Conservation (phyloP, 2,113 vertebrate genomes). For the Monarcha castaneiventris region DNA sequence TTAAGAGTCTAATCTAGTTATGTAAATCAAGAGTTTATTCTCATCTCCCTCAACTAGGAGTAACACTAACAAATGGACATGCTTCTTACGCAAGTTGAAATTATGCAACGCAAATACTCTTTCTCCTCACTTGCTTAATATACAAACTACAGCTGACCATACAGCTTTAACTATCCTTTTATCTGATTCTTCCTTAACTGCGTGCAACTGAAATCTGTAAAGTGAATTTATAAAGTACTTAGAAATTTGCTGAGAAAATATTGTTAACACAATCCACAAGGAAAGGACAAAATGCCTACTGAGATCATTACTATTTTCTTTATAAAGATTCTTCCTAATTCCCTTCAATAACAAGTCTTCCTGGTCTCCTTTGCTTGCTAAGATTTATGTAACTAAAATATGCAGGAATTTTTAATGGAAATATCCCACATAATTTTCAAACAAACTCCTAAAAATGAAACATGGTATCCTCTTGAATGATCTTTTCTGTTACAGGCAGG, state of each 20-base stretch:
- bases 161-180: background rate
- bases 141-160: background rate
- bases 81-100: background rate
- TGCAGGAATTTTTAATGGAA: background rate
- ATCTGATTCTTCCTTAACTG: background rate
- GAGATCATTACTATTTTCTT: background rate
- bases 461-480: background rate
- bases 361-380: background rate
- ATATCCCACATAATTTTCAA: background rate
- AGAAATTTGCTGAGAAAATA: background rate
- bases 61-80: background rate
- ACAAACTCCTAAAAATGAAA: background rate
- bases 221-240: background rate
- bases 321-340: background rate
- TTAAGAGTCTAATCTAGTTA: background rate
- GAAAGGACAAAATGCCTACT: background rate
- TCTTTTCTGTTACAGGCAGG: background rate
- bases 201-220: background rate
- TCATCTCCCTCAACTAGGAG: background rate
- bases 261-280: background rate
- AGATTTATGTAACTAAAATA: background rate
- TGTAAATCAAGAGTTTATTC: background rate
- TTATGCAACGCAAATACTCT: background rate
- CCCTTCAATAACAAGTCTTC: background rate
- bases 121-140: background rate